These are phyloP conservation scores for Rhopalosiphum maidis DNA, from an alignment of 1,140 invertebrate species.

Conservation along the genomic window DNA sequence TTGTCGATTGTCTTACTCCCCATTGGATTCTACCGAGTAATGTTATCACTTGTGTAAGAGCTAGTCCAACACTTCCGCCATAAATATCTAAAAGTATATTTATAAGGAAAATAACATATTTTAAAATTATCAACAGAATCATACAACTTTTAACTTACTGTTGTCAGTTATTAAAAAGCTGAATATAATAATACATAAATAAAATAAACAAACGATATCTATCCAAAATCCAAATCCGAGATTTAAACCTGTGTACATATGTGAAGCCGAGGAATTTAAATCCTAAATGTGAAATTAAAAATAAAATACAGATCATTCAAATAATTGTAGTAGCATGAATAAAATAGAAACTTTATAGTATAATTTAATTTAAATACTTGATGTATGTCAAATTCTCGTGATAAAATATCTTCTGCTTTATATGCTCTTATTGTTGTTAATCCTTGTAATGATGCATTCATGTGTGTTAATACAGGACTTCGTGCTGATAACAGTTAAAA, in stretches of 20 bases:
- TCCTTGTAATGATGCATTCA: slow-evolving; percentile 79
- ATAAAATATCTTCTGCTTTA: slow-evolving; percentile 77
- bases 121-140: no score
- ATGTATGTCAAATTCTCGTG: slow-evolving; percentile 80
- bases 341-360: neutral
- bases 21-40: no score
- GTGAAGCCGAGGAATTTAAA: slow-evolving; percentile 74
- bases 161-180: neutral
- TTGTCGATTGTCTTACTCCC: no score
- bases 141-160: neutral
- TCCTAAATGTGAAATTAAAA: slow-evolving; percentile 62
- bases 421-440: slow-evolving; percentile 89
- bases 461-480: slow-evolving; percentile 70
- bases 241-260: slow-evolving; percentile 77
- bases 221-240: slow-evolving; percentile 85
- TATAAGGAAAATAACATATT: no score
- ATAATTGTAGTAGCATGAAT: neutral
- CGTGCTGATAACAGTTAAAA: slow-evolving; percentile 67
- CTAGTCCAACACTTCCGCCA: no score
- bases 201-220: slow-evolving; percentile 73
- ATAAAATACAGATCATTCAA: neutral
- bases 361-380: slow-evolving; percentile 65
- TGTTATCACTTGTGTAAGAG: no score
- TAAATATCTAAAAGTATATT: no score
- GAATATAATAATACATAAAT: slow-evolving; percentile 68